Evolutionary conservation across 2,888 invertebrate species (phyloP).

Genomic region (Heliconius ethilla): DNA sequence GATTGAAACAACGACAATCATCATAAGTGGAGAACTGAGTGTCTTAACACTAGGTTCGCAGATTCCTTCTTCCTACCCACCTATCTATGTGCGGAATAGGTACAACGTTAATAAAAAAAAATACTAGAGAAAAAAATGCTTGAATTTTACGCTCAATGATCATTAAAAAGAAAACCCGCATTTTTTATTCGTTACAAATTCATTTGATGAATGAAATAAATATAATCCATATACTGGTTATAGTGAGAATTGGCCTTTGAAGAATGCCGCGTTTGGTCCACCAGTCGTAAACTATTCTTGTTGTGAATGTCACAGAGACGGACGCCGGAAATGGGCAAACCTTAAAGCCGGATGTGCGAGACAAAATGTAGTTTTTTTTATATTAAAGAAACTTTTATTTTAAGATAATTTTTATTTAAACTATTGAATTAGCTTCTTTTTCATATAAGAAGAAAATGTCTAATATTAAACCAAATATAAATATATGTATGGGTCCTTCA

Average conservation of each 20-base stretch:
- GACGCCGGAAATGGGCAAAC: constrained; percentile 1
- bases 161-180: neutral
- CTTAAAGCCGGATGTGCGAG: neutral
- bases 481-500: too few species aligned
- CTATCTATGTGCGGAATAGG: too few species aligned
- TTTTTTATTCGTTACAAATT: neutral
- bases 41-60: too few species aligned
- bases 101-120: neutral
- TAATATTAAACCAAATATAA: too few species aligned
- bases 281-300: constrained; percentile 21
- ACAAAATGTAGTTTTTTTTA: constrained; percentile 1
- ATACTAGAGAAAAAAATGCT: neutral
- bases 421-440: too few species aligned
- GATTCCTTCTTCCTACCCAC: too few species aligned
- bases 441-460: too few species aligned
- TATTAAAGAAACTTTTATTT: neutral
- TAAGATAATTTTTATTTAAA: too few species aligned
- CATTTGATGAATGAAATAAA: constrained; percentile 9
- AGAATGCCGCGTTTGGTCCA: constrained; percentile 19
- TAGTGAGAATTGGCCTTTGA: constrained; percentile 6
- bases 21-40: too few species aligned
- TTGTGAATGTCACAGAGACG: constrained; percentile 16
- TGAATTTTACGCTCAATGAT: neutral
- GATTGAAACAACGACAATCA: too few species aligned
- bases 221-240: constrained; percentile 13